Evolutionary conservation across 2,797 vertebrate genomes (phyloP).

Genomic region (Galagoides demidoff): DNA sequence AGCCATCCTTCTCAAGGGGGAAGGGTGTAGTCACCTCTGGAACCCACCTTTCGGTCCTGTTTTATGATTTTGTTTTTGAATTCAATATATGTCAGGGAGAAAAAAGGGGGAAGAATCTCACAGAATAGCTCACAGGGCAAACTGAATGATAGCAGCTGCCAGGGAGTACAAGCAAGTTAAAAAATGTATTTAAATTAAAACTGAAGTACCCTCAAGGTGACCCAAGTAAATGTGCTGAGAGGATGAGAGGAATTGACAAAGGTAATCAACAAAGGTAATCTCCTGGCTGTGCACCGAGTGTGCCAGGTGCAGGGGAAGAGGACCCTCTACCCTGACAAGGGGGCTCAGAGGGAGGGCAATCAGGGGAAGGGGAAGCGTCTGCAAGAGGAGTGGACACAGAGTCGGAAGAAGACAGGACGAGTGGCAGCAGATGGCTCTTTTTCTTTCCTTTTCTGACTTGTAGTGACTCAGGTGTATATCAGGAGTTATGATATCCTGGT

Average conservation of each 20-base stretch:
- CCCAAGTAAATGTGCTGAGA: constrained; percentile 64
- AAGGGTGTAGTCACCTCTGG: neutral
- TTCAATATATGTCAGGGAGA: neutral
- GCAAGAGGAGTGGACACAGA: constrained; percentile 41
- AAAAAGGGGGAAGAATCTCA: neutral
- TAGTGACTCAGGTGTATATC: constrained; percentile 14
- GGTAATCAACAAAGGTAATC: constrained; percentile 72
- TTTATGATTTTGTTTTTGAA: constrained; percentile 63
- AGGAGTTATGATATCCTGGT: neutral
- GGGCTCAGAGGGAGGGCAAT: neutral
- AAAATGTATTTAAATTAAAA: constrained; percentile 73
- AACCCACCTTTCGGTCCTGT: neutral
- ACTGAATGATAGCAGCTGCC: constrained; percentile 65
- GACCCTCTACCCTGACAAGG: neutral
- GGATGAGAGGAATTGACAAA: constrained; percentile 68
- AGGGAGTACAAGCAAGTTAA: constrained; percentile 53
- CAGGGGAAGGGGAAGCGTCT: constrained; percentile 25
- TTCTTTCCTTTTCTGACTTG: constrained; percentile 36
- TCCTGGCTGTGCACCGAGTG: constrained; percentile 21
- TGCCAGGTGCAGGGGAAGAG: constrained; percentile 45
- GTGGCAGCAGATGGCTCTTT: constrained; percentile 58
- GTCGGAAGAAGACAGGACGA: constrained; percentile 50
- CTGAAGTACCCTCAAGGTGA: constrained; percentile 75
- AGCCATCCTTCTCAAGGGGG: neutral
- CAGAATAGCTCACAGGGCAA: constrained; percentile 14